phyloP scores from a whole-genome alignment of 2,797 vertebrate species.

The Anisognathus igniventris region DNA sequence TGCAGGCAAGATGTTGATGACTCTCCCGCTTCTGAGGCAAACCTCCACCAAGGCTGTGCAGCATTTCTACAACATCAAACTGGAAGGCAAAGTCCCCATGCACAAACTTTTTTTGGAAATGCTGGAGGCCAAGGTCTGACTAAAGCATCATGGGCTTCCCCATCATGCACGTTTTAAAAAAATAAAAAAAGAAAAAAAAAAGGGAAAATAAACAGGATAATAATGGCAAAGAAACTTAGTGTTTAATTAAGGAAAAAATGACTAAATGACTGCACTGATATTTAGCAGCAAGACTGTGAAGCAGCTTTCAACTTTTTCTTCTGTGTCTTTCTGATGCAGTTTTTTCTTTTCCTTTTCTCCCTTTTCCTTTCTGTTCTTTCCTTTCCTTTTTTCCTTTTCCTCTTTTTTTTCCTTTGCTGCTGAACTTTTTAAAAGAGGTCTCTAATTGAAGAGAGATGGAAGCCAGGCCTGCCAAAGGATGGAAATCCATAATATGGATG shows the following conservation, averaged over 20 bases:
- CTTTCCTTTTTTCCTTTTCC: constrained; percentile 66
- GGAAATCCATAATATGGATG: constrained; percentile 91
- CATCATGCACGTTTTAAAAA: constrained; percentile 68
- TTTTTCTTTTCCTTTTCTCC: constrained; percentile 70
- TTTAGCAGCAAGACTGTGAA: constrained; percentile 86
- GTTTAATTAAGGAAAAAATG: constrained; percentile 77
- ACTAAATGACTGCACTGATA: constrained; percentile 82
- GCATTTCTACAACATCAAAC: constrained; percentile 99
- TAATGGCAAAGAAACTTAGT: constrained; percentile 79
- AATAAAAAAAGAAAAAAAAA: constrained; percentile 45
- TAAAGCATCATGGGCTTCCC: constrained; percentile 73
- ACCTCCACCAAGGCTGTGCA: constrained; percentile 98
- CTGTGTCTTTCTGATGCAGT: constrained; percentile 75
- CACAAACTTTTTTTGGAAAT: constrained; percentile 99
- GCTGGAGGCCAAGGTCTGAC: constrained; percentile 99
- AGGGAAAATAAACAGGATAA: constrained; percentile 70
- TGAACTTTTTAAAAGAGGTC: constrained; percentile 80
- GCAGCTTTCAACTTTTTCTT: constrained; percentile 83
- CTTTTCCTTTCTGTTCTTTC: constrained; percentile 52
- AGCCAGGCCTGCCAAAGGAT: constrained; percentile 96
- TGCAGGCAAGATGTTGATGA: constrained; percentile 98
- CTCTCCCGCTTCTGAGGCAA: constrained; percentile 95
- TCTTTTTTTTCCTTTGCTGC: constrained; percentile 64
- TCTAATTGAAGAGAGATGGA: constrained; percentile 86
- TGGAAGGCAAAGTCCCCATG: constrained; percentile 99